Evolutionary conservation across 2,113 vertebrate species (phyloP), one percentile per base, ranked within the genome.

Genomic region (Nanorana parkeri): DNA sequence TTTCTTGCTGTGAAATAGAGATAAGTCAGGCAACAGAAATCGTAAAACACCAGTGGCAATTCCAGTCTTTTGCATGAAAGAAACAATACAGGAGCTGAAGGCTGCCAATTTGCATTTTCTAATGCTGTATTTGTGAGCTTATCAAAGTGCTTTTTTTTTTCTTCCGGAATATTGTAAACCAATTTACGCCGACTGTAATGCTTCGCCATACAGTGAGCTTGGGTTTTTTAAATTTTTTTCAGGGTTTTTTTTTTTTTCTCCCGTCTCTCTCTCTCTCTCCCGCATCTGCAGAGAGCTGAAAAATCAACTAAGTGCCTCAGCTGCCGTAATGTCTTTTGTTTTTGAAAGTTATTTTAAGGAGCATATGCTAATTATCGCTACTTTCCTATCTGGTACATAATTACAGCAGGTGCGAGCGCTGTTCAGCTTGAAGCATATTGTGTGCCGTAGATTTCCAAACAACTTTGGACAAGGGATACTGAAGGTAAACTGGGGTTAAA

Each of bases 1-100:
- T 82, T 72, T 67, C 83, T 88, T 84, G 63, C 87, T 89, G 88
- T 86, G 85, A 87, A 86, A 83, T 83, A 85, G 86, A 86, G 88
- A 88, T 88, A 89, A 90, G 86, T 82, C 78, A 85, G 84, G 67
- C 84, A 88, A 68, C 61, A 0, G 83, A 80, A 81, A 85, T 88
- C 85, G 84, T 86, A 87, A 71, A 88, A 89, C 84, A 88, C 82
- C 73, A 73, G 68, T 86, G 85, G 84, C 85, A 87, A 84, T 84
- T 80, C 81, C 79, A 77, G 28, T 68, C 88, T 85, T 88, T 86
- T 69, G 79, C 83, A 84, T 84, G 86, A 86, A 86, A 88, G 86
- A 86, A 76, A 87, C 66, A 87, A 76, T 89, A 85, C 86, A 29
- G 78, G 82, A 87, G 88, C 83, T 78, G 73, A 68, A 86, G 84